Percentiles rank a stretch among this genome's conserved stretches.
phyloP scores from a whole-genome alignment of 2,113 vertebrate genomes.

The Neolamprologus fasciatus region DNA sequence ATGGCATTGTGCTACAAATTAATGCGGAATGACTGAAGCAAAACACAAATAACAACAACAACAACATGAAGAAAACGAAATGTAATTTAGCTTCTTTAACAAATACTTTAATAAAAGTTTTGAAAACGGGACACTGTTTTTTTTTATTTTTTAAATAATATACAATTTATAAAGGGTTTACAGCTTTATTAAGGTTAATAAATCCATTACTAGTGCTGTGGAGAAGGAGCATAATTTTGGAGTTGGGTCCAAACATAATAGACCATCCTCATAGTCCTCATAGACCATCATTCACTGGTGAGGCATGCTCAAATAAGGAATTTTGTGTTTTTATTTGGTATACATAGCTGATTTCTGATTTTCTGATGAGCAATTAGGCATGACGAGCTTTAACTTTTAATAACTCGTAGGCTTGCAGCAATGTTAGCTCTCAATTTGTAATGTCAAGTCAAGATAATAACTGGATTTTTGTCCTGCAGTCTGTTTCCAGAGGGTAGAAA shows the following conservation, averaged over 20 bases:
- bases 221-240: not conserved
- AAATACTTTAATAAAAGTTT: not conserved
- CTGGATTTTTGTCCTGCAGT: not conserved
- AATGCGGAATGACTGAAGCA: not conserved
- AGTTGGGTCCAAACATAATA: not conserved
- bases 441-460: not conserved
- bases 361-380: not conserved
- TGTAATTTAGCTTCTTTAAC: not conserved
- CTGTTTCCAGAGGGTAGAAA: not conserved
- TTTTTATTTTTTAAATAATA: not conserved
- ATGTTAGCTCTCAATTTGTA: not conserved
- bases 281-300: not conserved
- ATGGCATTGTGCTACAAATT: not conserved
- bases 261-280: not conserved
- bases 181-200: not conserved
- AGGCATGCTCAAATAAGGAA: not conserved
- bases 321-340: not conserved
- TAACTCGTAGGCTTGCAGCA: not conserved
- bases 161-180: not conserved
- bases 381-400: not conserved
- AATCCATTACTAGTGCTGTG: not conserved
- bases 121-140: not conserved
- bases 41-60: not conserved
- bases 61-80: not conserved
- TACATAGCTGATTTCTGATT: not conserved